Conservation (phyloP, 2,888 invertebrate species). For the Volucella zonaria region DNA sequence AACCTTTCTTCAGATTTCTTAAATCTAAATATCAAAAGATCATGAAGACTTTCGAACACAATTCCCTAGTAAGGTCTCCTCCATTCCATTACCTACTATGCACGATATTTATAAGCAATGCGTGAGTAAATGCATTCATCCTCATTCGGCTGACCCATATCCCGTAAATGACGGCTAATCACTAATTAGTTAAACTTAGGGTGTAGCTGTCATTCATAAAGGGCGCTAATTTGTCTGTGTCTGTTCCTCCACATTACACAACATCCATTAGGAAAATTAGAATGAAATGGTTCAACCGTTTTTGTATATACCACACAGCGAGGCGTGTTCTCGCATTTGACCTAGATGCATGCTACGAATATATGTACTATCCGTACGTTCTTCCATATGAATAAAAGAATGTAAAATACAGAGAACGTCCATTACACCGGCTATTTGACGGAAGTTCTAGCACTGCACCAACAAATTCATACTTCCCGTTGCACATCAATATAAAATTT, state of each 20-base stretch:
- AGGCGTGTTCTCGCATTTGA: conserved; percentile 35
- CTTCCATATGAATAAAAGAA: not conserved
- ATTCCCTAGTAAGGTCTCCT: too few species aligned
- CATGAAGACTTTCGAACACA: too few species aligned
- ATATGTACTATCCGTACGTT: not conserved
- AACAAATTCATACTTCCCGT: conserved; percentile 27
- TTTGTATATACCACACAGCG: conserved; percentile 2
- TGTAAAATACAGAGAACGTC: conserved; percentile 27
- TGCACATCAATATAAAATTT: conserved; percentile 47
- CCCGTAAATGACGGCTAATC: not conserved
- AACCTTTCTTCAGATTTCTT: too few species aligned
- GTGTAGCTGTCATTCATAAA: conserved; percentile 1
- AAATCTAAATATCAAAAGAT: too few species aligned
- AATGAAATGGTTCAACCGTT: conserved; percentile 42
- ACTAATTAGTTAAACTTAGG: conserved; percentile 23
- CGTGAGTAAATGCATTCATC: too few species aligned
- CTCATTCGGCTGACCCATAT: conserved; percentile 1
- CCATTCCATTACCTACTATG: too few species aligned
- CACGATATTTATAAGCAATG: too few species aligned
- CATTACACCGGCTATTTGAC: conserved; percentile 33
- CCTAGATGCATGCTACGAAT: conserved; percentile 13
- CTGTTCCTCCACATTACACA: conserved; percentile 12
- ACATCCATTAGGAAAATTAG: conserved; percentile 60
- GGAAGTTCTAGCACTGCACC: conserved; percentile 29
- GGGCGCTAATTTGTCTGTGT: conserved; percentile 12